Evolutionary conservation across 2,797 vertebrate species (phyloP).

Genomic region (Argya squamiceps): DNA sequence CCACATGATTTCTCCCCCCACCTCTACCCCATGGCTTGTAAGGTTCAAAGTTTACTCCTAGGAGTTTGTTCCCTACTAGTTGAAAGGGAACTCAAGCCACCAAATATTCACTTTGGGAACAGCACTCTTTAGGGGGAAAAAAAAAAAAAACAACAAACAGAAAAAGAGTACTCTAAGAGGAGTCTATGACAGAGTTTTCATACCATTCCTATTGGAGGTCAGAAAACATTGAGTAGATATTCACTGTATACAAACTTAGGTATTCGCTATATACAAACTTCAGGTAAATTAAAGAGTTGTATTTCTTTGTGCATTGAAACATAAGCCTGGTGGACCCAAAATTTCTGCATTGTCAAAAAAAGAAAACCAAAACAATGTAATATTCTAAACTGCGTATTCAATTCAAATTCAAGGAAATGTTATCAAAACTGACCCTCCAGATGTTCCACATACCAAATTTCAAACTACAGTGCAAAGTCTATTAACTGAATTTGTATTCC

Average conservation of each 20-base stretch:
- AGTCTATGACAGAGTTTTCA: not conserved
- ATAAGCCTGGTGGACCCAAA: not conserved
- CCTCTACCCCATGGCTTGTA: not conserved
- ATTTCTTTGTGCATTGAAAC: not conserved
- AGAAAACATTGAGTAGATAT: not conserved
- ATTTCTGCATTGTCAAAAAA: not conserved
- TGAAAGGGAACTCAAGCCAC: not conserved
- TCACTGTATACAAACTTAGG: not conserved
- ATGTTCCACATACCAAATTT: not conserved
- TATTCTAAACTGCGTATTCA: not conserved
- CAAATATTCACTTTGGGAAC: not conserved
- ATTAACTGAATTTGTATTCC: not conserved
- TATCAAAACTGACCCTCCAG: not conserved
- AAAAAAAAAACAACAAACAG: too few species aligned
- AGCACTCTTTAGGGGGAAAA: not conserved
- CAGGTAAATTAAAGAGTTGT: not conserved
- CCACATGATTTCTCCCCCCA: not conserved
- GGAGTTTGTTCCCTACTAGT: not conserved
- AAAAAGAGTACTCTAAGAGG: not conserved
- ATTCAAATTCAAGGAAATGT: not conserved
- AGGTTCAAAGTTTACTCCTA: conserved; percentile 38
- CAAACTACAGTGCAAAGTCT: not conserved
- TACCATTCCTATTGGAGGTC: not conserved
- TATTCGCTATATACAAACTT: not conserved
- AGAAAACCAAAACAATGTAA: not conserved